Evolutionary conservation across 2,113 vertebrate species (phyloP).

Genomic region (Sorex fumeus): DNA sequence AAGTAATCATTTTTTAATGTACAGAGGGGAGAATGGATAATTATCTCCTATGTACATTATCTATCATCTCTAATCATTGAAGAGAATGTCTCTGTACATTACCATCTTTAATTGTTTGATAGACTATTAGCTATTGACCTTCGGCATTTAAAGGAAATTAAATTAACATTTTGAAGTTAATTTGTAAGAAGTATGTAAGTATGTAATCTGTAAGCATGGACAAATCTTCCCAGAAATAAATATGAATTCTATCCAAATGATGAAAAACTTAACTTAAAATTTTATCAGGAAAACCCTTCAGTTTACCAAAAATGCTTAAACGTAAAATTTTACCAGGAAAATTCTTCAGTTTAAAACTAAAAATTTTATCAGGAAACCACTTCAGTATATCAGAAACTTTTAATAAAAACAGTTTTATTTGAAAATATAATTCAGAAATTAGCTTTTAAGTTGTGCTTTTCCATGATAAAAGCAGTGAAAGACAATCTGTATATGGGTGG

Average conservation of each 20-base stretch:
- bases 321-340: too few species aligned
- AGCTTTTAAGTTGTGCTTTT: background rate
- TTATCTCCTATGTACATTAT: background rate
- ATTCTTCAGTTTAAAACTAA: too few species aligned
- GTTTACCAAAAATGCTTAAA: too few species aligned
- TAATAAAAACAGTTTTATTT: background rate
- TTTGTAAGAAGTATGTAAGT: too few species aligned
- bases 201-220: background rate
- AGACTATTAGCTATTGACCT: slow-evolving; percentile 13
- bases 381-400: background rate
- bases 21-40: background rate
- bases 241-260: background rate
- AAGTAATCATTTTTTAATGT: background rate
- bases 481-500: slow-evolving; percentile 25
- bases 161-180: background rate
- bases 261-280: background rate
- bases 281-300: too few species aligned
- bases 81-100: too few species aligned
- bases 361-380: background rate
- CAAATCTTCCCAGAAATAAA: background rate
- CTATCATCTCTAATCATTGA: background rate
- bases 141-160: background rate
- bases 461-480: slow-evolving; percentile 4
- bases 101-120: background rate
- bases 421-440: background rate